phyloP scores from a whole-genome alignment of 1,140 invertebrate genomes.

The Centruroides vittatus region DNA sequence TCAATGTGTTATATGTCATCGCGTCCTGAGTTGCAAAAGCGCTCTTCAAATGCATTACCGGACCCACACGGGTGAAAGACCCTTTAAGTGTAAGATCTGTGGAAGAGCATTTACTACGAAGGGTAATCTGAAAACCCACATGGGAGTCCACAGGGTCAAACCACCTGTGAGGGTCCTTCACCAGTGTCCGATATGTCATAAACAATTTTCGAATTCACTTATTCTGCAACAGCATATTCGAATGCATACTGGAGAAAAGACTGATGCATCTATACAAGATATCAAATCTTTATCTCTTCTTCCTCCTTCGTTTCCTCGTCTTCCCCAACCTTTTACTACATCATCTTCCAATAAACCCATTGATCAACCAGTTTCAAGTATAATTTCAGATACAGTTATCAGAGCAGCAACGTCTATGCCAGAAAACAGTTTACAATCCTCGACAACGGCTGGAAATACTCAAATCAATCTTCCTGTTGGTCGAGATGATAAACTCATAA shows the following conservation, averaged over 20 bases:
- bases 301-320: conserved; percentile 8
- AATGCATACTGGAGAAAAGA: conserved; percentile 75
- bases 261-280: conserved; percentile 63
- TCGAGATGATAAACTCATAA: conserved; percentile 2
- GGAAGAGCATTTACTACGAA: conserved; percentile 92
- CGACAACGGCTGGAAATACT: not conserved
- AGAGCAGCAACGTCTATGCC: not conserved
- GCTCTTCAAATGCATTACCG: conserved; percentile 98
- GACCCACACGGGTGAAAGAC: conserved; percentile 86
- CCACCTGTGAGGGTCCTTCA: conserved; percentile 81
- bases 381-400: not conserved
- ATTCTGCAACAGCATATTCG: conserved; percentile 89
- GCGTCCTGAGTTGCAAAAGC: conserved; percentile 93
- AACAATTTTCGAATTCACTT: conserved; percentile 87
- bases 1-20: conserved; percentile 92
- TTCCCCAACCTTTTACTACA: conserved; percentile 1
- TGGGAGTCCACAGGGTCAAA: conserved; percentile 93
- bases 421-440: not conserved
- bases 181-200: conserved; percentile 96
- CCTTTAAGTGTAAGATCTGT: conserved; percentile 93
- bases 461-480: not conserved
- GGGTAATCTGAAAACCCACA: conserved; percentile 97
- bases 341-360: not conserved
- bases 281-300: not conserved
- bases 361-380: not conserved